Evolutionary conservation across 2,113 vertebrate species (phyloP).

Genomic region (Myiagra hebetior): DNA sequence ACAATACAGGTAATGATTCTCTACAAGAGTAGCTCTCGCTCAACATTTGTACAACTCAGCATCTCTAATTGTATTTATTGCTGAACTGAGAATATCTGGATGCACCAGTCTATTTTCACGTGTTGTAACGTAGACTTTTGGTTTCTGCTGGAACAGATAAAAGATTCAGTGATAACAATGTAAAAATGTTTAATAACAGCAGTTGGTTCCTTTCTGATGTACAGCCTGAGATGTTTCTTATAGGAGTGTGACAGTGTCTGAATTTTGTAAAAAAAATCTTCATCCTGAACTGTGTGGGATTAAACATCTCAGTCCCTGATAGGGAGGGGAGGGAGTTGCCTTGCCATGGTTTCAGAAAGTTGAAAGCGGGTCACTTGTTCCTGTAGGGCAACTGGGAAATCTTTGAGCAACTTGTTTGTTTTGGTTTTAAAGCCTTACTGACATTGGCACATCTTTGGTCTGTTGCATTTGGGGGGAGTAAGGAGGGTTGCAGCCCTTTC

Average conservation of each 20-base stretch:
- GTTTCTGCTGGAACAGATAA: neutral
- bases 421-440: neutral
- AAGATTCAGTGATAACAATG: neutral
- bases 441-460: neutral
- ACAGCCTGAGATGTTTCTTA: neutral
- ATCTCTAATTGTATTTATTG: neutral
- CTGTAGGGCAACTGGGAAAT: constrained; percentile 13
- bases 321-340: neutral
- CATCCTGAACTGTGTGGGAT: neutral
- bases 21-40: neutral
- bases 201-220: neutral
- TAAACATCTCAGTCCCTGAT: neutral
- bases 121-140: neutral
- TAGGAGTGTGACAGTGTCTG: neutral
- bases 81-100: neutral
- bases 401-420: constrained; percentile 2
- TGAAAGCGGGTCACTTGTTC: neutral
- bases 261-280: neutral
- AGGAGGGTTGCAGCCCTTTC: neutral
- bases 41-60: neutral
- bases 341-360: neutral
- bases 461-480: neutral
- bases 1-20: neutral
- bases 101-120: neutral
- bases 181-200: neutral